phyloP scores from a whole-genome alignment of 2,113 vertebrate genomes.

The Vombatus ursinus region DNA sequence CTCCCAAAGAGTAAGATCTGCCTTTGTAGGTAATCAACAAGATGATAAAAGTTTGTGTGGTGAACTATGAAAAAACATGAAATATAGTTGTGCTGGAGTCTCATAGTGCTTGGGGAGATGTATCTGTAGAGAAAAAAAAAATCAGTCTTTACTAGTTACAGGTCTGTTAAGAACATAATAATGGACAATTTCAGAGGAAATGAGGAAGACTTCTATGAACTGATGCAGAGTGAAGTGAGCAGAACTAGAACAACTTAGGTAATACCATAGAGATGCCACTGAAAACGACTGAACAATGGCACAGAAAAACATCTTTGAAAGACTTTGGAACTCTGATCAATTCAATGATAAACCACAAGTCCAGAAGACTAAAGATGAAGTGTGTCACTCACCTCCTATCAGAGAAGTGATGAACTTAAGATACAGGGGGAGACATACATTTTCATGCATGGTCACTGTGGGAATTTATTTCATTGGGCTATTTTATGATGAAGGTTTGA shows the following conservation, averaged over 20 bases:
- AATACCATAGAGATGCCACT: background rate
- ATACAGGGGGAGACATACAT: background rate
- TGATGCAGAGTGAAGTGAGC: background rate
- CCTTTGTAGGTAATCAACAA: slow-evolving; percentile 35
- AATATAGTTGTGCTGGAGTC: background rate
- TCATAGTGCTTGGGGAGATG: background rate
- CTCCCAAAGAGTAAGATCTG: slow-evolving; percentile 83
- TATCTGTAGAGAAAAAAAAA: background rate
- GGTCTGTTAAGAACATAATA: background rate
- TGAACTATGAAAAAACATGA: background rate
- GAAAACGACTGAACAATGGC: background rate
- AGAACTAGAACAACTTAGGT: background rate
- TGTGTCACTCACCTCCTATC: background rate
- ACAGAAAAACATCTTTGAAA: background rate
- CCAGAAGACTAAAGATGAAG: background rate
- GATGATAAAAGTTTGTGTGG: slow-evolving; percentile 23
- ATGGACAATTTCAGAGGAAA: background rate
- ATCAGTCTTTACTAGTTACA: background rate
- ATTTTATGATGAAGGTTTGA: background rate
- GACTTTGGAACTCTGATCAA: background rate
- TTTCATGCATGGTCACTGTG: background rate
- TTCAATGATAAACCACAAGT: background rate
- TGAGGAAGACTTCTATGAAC: background rate
- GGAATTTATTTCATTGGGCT: background rate
- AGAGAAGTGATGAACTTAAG: background rate